phyloP scores from a whole-genome alignment of 2,888 invertebrate genomes.

The Drosophila cognata region DNA sequence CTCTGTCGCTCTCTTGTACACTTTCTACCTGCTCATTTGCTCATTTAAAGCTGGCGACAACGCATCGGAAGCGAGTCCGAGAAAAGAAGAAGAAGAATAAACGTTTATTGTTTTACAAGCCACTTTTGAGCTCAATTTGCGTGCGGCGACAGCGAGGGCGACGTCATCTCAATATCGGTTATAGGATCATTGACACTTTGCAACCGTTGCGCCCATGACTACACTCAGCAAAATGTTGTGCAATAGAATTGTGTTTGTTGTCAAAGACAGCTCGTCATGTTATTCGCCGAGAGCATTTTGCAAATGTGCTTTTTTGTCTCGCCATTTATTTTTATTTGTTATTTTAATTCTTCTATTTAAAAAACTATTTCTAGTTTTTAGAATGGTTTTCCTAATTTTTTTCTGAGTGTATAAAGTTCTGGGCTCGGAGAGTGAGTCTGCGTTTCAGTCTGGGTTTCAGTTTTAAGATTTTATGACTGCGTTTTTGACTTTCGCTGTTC shows the following conservation, averaged over 20 bases:
- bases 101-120: slow-evolving; percentile 77
- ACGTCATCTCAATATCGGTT: slow-evolving; percentile 73
- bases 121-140: slow-evolving; percentile 75
- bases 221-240: neutral
- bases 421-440: slow-evolving; percentile 11
- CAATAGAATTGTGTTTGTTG: neutral
- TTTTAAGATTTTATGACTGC: slow-evolving; percentile 55
- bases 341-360: neutral
- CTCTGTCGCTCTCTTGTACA: neutral
- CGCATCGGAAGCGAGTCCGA: slow-evolving; percentile 26
- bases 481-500: slow-evolving; percentile 62
- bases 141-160: slow-evolving; percentile 38
- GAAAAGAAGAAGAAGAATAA: slow-evolving; percentile 31
- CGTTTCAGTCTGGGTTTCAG: slow-evolving; percentile 13
- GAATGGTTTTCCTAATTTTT: neutral
- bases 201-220: slow-evolving; percentile 49
- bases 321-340: neutral
- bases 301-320: neutral
- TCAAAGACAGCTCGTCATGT: neutral
- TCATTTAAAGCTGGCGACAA: slow-evolving; percentile 53
- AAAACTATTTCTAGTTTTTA: neutral
- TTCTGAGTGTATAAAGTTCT: slow-evolving; percentile 8
- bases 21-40: slow-evolving; percentile 40
- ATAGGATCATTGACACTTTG: slow-evolving; percentile 81
- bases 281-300: neutral